Evolutionary conservation across 1,140 invertebrate genomes (phyloP).

Genomic region (Artemia franciscana): DNA sequence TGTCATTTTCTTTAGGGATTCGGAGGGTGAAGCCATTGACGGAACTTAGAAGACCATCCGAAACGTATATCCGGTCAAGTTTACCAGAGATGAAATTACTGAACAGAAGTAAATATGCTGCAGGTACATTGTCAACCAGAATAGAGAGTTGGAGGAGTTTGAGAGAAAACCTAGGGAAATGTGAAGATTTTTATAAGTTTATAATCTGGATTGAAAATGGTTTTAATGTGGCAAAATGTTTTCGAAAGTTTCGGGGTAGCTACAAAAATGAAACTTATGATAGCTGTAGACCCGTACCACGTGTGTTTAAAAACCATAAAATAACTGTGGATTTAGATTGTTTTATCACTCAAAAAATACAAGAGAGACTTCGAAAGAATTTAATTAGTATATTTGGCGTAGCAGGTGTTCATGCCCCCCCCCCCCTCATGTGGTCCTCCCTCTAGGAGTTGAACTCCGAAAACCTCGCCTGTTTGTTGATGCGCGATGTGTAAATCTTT

Average conservation of each 20-base stretch:
- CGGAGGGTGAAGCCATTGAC: not conserved
- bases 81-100: not conserved
- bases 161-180: not conserved
- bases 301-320: not conserved
- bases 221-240: not conserved
- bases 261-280: not conserved
- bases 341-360: not conserved
- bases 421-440: not conserved
- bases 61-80: not conserved
- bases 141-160: not conserved
- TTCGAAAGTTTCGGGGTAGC: not conserved
- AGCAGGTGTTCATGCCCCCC: not conserved
- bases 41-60: not conserved
- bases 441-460: not conserved
- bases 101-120: not conserved
- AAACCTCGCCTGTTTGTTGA: not conserved
- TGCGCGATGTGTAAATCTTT: not conserved
- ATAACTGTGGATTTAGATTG: not conserved
- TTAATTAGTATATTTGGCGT: not conserved
- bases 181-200: not conserved
- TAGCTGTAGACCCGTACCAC: not conserved
- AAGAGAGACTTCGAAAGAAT: not conserved
- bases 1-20: not conserved
- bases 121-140: not conserved
- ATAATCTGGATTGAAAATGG: not conserved